A percentile compares a stretch with the other conserved stretches of the same genome.
Conservation (phyloP, 1,140 invertebrate genomes). For the Maconellicoccus hirsutus region DNA sequence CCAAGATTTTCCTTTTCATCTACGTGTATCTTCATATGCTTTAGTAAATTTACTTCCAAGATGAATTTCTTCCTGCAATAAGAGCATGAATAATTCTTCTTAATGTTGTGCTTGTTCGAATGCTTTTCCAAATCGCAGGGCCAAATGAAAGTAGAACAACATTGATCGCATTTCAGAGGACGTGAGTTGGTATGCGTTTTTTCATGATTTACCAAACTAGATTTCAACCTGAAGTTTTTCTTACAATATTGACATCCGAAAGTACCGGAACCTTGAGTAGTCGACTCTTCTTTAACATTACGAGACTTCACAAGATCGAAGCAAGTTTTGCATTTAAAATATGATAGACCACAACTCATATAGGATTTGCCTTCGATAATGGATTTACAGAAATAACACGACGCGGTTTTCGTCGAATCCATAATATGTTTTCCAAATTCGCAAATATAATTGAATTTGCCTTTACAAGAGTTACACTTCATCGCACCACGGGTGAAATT, state of each 20-base stretch:
- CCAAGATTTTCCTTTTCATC: too few relatives aligned
- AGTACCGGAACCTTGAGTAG: neutral
- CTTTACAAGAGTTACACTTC: too few relatives aligned
- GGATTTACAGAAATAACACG: too few relatives aligned
- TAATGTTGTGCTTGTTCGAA: slow-evolving; percentile 73
- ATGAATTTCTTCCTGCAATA: slow-evolving; percentile 79
- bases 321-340: too few relatives aligned
- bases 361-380: too few relatives aligned
- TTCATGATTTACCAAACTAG: neutral
- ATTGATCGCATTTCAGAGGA: slow-evolving; percentile 55
- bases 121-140: slow-evolving; percentile 76
- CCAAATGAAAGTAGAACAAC: slow-evolving; percentile 68
- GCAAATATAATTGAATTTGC: too few relatives aligned
- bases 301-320: too few relatives aligned
- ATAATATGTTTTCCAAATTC: too few relatives aligned
- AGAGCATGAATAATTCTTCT: slow-evolving; percentile 77
- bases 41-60: slow-evolving; percentile 76
- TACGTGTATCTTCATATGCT: slow-evolving; percentile 80
- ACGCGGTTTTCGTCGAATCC: too few relatives aligned
- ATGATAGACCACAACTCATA: too few relatives aligned
- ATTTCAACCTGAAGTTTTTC: neutral
- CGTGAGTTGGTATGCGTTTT: slow-evolving; percentile 57
- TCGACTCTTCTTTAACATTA: too few relatives aligned
- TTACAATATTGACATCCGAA: neutral
- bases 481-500: too few relatives aligned